Evolutionary conservation across 2,888 invertebrate genomes (phyloP), one percentile per base, ranked within the genome.

Genomic region (Belgica antarctica): DNA sequence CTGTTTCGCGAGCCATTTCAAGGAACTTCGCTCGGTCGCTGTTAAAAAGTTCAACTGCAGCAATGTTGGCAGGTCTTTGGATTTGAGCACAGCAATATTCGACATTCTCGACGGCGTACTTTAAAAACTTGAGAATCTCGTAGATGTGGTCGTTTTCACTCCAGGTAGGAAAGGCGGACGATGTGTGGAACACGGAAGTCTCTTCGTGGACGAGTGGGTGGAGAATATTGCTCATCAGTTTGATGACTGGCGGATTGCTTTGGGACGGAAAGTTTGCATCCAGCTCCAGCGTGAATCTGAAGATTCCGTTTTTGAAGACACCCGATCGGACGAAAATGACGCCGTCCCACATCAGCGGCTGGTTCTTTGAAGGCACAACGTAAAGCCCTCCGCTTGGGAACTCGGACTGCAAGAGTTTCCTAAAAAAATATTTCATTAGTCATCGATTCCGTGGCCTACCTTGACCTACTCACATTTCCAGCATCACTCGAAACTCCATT

Each of bases 1-100:
- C 19, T 1, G 19, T 52, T 74, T 78, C 77, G 57, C 79, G 75
- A 10, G 75, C 76, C 62, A 74, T 74, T 24, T 76, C 73, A 2
- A 80, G 75, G 15, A 73, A 73, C 4, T 71, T 70, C 63, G 77
- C 75, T 70, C 76, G 76, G 2, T 76, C 52, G 62, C 72, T 70
- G n/a, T 77, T 73, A 65, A 74, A 76, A 69, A 73, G 76, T 8
- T 69, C 65, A n/a, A 73, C 72, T 12, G 72, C 52, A 8, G 47
- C 34, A 5, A 27, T 28, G 22, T 68, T 68, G 7, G 46, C n/a
- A 7, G 24, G 24, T 22, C 27, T 46, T 17, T 12, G 28, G 7
- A 27, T 22, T 22, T 46, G 17, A 68, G 12, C 24, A n/a, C 52
- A 52, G 17, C 66, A 68, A 31, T 46, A 68, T 22, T 68, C 66